Evolutionary conservation across 2,888 invertebrate species (phyloP).

Genomic region (Metallyticus violacea): DNA sequence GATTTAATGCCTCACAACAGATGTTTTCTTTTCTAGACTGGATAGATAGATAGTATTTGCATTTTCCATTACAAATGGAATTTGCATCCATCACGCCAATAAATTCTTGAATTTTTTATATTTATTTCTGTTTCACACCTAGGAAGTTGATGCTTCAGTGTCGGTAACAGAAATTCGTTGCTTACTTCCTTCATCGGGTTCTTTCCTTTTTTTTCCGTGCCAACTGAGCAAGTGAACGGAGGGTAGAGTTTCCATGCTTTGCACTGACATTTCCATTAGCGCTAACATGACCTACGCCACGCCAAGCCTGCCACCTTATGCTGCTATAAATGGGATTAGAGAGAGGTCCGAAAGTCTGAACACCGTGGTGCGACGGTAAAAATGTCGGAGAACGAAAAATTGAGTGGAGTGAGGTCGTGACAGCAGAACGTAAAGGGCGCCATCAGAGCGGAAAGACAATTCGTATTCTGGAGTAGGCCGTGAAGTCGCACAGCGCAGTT

Average conservation of each 20-base stretch:
- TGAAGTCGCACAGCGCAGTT: neutral
- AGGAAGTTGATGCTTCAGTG: too few species aligned
- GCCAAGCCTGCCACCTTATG: too few species aligned
- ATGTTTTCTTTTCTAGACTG: too few species aligned
- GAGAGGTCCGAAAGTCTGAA: neutral
- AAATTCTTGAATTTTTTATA: too few species aligned
- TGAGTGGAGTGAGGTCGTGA: neutral
- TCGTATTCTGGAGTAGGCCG: slow-evolving; percentile 14
- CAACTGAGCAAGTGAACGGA: neutral
- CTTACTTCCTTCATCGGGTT: too few species aligned
- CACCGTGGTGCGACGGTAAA: neutral
- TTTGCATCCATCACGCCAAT: too few species aligned
- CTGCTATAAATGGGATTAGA: neutral
- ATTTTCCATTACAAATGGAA: too few species aligned
- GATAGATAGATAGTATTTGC: too few species aligned
- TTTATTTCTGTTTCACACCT: too few species aligned
- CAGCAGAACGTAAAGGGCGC: slow-evolving; percentile 6
- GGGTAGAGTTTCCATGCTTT: neutral
- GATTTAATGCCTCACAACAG: too few species aligned
- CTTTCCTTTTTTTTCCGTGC: too few species aligned
- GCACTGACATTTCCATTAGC: neutral
- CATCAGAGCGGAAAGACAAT: slow-evolving; percentile 13
- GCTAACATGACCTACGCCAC: neutral
- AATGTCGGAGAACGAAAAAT: neutral
- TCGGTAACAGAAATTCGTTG: too few species aligned